Evolutionary conservation across 2,113 vertebrate species (phyloP).

Genomic region (Dissostichus mawsoni): DNA sequence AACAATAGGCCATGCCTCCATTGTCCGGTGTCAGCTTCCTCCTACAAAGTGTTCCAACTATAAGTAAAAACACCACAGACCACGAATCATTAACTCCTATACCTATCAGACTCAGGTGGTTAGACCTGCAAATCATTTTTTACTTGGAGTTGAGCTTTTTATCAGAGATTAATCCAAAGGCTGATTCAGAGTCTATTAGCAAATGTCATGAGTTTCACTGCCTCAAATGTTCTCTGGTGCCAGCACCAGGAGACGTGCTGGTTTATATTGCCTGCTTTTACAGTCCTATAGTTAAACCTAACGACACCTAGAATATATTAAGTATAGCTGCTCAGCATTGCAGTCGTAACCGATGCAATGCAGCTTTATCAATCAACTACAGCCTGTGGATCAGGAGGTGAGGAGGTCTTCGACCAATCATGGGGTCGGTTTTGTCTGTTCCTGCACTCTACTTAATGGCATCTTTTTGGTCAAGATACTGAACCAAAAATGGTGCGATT

Average conservation of each 20-base stretch:
- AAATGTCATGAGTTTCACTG: conserved; percentile 9
- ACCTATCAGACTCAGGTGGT: conserved; percentile 30
- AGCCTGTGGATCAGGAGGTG: not conserved
- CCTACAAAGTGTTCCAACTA: conserved; percentile 35
- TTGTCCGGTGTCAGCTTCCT: conserved; percentile 63
- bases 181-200: not conserved
- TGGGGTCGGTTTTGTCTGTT: no score
- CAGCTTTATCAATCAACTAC: conserved; percentile 30
- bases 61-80: conserved; percentile 47
- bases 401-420: no score
- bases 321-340: conserved; percentile 16
- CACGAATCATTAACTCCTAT: conserved; percentile 58
- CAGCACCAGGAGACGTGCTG: not conserved
- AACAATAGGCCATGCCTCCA: conserved; percentile 55
- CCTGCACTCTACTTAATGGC: no score
- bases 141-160: conserved; percentile 1
- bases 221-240: conserved; percentile 1
- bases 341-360: conserved; percentile 16
- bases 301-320: conserved; percentile 24
- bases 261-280: conserved; percentile 31
- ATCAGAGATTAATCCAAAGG: conserved; percentile 8
- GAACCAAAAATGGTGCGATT: no score
- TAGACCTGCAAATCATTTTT: conserved; percentile 5
- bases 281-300: conserved; percentile 14
- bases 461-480: no score